phyloP scores from a whole-genome alignment of 2,888 invertebrate species.

The Meteorus cinctellus region DNA sequence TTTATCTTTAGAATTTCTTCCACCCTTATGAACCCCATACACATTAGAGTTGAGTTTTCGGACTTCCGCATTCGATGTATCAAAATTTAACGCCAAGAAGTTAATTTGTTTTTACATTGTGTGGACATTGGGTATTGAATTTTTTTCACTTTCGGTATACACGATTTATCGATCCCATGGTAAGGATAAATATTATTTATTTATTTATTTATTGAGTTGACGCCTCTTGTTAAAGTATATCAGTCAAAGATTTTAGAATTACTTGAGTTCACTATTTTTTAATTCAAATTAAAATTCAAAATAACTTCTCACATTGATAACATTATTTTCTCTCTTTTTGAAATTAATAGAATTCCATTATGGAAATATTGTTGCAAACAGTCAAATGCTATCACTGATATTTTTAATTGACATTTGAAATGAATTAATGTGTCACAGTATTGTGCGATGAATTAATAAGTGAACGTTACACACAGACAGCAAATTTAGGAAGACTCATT shows the following conservation, averaged over 20 bases:
- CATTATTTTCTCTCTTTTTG: neutral
- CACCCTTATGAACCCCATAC: constrained; percentile 29
- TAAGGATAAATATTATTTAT: constrained; percentile 45
- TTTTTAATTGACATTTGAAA: neutral
- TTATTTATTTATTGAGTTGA: constrained; percentile 2
- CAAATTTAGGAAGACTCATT: constrained; percentile 31
- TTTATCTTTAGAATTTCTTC: neutral
- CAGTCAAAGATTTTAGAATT: constrained; percentile 7
- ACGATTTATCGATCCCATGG: constrained; percentile 42
- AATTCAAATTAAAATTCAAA: neutral
- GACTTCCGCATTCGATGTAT: constrained; percentile 33
- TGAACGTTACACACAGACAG: neutral
- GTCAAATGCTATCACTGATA: neutral
- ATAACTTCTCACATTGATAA: neutral
- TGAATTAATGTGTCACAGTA: neutral
- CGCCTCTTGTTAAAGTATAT: neutral
- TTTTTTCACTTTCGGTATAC: neutral
- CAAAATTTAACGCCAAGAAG: constrained; percentile 39
- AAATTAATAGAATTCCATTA: neutral
- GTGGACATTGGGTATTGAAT: constrained; percentile 31
- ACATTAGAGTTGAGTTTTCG: constrained; percentile 1
- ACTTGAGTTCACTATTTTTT: neutral
- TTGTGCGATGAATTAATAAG: neutral
- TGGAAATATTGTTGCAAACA: neutral
- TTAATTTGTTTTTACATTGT: constrained; percentile 45